Conservation (phyloP, 2,113 vertebrate genomes). For the Thamnaconus septentrionalis region DNA sequence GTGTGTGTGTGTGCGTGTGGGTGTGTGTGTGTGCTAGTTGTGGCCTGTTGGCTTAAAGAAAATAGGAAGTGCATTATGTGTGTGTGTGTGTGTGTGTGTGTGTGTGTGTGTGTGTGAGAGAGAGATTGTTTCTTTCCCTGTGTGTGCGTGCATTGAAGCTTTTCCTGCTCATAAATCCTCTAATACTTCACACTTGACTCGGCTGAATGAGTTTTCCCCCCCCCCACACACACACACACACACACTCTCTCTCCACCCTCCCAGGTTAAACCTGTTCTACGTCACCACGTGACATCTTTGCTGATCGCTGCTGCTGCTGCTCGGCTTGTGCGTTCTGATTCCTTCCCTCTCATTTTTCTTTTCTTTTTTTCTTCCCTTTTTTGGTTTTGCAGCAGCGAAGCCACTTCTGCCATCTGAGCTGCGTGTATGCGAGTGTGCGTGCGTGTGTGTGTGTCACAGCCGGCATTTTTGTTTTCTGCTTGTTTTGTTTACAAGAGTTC, state of each 20-base stretch:
- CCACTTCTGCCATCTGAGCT: constrained; percentile 36
- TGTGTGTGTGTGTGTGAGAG: constrained; percentile 1
- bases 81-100: constrained; percentile 19
- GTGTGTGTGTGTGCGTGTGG: neutral
- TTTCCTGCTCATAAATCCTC: constrained; percentile 17
- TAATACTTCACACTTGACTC: constrained; percentile 37
- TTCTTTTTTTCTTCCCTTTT: neutral
- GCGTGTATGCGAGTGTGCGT: neutral
- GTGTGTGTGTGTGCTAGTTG: constrained; percentile 1
- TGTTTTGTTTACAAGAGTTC: no score
- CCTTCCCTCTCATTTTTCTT: no score
- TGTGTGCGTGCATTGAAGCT: constrained; percentile 8
- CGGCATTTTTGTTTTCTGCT: no score
- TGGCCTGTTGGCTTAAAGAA: constrained; percentile 26
- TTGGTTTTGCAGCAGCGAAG: constrained; percentile 8
- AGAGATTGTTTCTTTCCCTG: neutral
- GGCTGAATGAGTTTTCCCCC: constrained; percentile 27
- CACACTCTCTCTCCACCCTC: no score
- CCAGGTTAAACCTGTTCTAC: constrained; percentile 27
- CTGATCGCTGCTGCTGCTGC: neutral
- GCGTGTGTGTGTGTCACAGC: no score
- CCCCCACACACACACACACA: no score
- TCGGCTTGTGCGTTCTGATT: no score
- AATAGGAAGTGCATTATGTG: constrained; percentile 55
- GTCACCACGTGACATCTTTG: constrained; percentile 43